Conservation (phyloP, 2,888 invertebrate genomes). For the Brachylomia viminalis region DNA sequence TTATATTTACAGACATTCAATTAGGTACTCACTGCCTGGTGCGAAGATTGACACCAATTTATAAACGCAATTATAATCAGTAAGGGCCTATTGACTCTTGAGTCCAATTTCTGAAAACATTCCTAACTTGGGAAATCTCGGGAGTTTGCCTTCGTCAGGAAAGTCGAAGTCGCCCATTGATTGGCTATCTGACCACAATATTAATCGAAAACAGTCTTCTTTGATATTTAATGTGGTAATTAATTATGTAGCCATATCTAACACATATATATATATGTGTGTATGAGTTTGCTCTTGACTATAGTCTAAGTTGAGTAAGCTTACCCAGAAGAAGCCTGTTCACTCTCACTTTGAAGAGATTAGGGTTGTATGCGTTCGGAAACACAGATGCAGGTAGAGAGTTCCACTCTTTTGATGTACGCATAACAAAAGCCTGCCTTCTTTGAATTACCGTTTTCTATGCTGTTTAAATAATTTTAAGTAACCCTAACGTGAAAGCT, state of each 20-base stretch:
- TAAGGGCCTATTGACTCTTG: slow-evolving; percentile 43
- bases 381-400: too few species aligned
- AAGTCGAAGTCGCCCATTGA: slow-evolving; percentile 10
- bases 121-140: slow-evolving; percentile 25
- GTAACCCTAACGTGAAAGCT: background rate
- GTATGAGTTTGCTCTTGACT: too few species aligned
- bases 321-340: too few species aligned
- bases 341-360: too few species aligned
- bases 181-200: slow-evolving; percentile 49
- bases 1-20: slow-evolving; percentile 43
- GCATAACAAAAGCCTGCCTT: too few species aligned
- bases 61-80: slow-evolving; percentile 59
- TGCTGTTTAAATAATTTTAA: background rate
- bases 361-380: too few species aligned
- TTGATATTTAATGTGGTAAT: slow-evolving; percentile 2
- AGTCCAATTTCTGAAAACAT: slow-evolving; percentile 46
- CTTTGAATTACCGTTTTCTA: background rate
- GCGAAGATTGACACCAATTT: slow-evolving; percentile 50
- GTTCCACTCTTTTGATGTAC: too few species aligned
- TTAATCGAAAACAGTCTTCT: slow-evolving; percentile 36
- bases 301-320: too few species aligned
- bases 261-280: too few species aligned
- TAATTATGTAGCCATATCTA: background rate
- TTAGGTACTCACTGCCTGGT: slow-evolving; percentile 30
- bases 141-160: slow-evolving; percentile 15